Evolutionary conservation across 2,113 vertebrate species (phyloP).

Genomic region (Bucco capensis): DNA sequence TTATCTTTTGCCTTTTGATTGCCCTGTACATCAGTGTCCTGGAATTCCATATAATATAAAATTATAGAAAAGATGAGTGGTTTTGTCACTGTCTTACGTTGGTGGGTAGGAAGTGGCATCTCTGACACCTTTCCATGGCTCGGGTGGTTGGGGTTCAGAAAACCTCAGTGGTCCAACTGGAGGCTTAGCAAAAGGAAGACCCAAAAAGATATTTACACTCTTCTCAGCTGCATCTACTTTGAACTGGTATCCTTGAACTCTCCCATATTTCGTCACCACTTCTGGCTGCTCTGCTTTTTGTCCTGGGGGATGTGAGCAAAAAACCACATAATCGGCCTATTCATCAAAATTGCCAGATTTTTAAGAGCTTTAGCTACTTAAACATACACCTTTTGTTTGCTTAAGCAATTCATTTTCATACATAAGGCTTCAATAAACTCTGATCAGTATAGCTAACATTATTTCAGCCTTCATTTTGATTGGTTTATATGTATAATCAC

Average conservation of each 20-base stretch:
- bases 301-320: background rate
- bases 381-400: background rate
- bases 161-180: constrained; percentile 79
- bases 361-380: background rate
- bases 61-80: too few relatives aligned
- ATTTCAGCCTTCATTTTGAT: background rate
- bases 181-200: constrained; percentile 82
- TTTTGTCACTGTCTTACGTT: constrained; percentile 67
- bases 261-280: constrained; percentile 72
- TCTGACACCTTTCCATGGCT: constrained; percentile 75
- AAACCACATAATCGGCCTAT: background rate
- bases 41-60: background rate
- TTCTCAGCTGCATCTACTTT: constrained; percentile 68
- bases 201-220: constrained; percentile 73
- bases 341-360: background rate
- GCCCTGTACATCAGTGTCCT: background rate
- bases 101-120: constrained; percentile 74
- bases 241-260: constrained; percentile 68
- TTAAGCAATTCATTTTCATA: background rate
- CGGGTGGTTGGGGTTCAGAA: constrained; percentile 69
- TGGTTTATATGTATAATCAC: background rate
- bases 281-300: constrained; percentile 59
- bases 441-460: background rate
- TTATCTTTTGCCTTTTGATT: background rate
- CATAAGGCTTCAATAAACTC: background rate